phyloP scores from a whole-genome alignment of 2,888 invertebrate species.

The Chymomyza caudatula region DNA sequence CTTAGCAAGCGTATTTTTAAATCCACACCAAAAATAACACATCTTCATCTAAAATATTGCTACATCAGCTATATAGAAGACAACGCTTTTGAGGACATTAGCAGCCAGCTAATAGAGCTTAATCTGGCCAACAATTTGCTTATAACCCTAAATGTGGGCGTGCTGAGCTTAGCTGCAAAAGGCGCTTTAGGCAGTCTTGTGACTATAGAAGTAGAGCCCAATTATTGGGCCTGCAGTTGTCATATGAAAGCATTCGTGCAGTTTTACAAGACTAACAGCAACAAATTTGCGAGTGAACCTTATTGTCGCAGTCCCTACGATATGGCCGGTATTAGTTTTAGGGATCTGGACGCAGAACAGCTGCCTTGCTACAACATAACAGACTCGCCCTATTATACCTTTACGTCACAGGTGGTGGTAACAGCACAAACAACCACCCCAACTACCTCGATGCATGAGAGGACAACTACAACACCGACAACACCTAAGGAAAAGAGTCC shows the following conservation, averaged over 20 bases:
- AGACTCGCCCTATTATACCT: neutral
- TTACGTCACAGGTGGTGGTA: no score
- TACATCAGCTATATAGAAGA: constrained; percentile 54
- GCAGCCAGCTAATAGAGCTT: constrained; percentile 45
- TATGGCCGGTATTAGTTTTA: constrained; percentile 54
- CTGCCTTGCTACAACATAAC: constrained; percentile 20
- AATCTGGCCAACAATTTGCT: constrained; percentile 68
- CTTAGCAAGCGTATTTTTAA: constrained; percentile 50
- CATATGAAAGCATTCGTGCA: constrained; percentile 43
- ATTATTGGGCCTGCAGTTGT: constrained; percentile 71
- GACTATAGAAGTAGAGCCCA: constrained; percentile 57
- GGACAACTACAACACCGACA: neutral
- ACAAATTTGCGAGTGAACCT: constrained; percentile 55
- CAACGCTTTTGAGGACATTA: constrained; percentile 61
- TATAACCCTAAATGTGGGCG: constrained; percentile 40
- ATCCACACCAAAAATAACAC: constrained; percentile 56
- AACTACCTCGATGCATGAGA: neutral
- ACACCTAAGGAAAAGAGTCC: neutral
- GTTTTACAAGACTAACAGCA: constrained; percentile 40
- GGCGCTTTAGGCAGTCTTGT: constrained; percentile 3
- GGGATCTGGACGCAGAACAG: constrained; percentile 33
- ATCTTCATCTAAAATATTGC: constrained; percentile 54
- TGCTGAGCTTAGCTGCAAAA: neutral
- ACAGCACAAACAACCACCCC: neutral
- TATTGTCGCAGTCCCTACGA: constrained; percentile 62